A percentile compares a stretch with the other conserved stretches of the same genome.
These are phyloP conservation scores for Gopherus flavomarginatus DNA, from an alignment of 2,113 vertebrate species.

Conservation along the genomic window DNA sequence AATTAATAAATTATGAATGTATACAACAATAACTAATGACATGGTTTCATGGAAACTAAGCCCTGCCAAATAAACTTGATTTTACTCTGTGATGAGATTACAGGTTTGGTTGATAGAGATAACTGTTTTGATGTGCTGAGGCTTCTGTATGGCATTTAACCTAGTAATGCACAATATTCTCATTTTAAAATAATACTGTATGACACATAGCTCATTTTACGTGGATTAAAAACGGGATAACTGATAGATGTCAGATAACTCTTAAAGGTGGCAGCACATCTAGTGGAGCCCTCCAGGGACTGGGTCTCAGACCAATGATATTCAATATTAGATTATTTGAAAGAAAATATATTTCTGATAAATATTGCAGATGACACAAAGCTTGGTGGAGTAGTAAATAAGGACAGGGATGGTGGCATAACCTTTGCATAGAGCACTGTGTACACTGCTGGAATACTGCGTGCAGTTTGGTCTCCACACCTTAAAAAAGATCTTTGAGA, in stretches of 20 bases:
- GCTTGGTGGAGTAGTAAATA: not conserved
- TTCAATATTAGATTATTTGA: not conserved
- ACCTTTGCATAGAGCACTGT: not conserved
- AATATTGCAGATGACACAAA: not conserved
- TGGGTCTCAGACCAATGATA: accelerated
- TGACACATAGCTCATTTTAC: accelerated
- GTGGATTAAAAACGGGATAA: not conserved
- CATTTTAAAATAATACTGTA: not conserved
- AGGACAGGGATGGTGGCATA: not conserved
- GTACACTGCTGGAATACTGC: not conserved
- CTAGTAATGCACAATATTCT: not conserved
- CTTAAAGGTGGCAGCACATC: not conserved
- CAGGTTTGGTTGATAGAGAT: not conserved
- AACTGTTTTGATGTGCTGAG: not conserved
- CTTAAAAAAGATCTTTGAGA: not conserved
- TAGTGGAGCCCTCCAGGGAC: not conserved
- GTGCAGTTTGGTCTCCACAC: not conserved
- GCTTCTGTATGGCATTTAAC: not conserved
- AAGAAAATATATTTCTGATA: not conserved
- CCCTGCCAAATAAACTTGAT: not conserved
- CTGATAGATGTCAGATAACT: not conserved
- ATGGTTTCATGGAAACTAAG: not conserved
- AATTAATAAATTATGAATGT: not conserved
- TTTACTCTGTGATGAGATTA: not conserved
- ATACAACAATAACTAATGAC: not conserved